Evolutionary conservation across 2,113 vertebrate genomes (phyloP), one percentile per base, ranked within the genome.

Genomic region (Nothoprocta perdicaria): DNA sequence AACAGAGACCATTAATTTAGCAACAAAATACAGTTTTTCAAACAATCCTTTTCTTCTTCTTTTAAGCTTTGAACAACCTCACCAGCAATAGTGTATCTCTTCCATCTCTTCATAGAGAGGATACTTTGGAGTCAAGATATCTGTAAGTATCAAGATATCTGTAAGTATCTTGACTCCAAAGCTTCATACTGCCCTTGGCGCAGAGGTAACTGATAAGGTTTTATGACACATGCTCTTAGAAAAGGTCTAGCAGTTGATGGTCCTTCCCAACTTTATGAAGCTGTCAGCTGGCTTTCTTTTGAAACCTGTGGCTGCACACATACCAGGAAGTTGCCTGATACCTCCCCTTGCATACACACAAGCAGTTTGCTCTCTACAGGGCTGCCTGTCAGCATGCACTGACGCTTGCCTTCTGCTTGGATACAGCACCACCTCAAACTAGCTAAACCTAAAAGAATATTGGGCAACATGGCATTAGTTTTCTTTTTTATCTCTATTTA

Each of bases 341-440:
- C 2, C 8, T 41, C 5, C 1, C 68, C 33, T 50, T n/a, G 8
- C 18, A 46, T 3, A 65, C 2, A n/a, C 6, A 55, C 0, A 1
- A 73, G 35, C 15, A 82, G 72, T 46, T 57, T 38, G 21, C 22
- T 22, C 21, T 48, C 48, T 23, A 16, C 15, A 45, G 45, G 15
- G 45, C 7, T 45, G 45, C 45, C 14, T 11, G 48, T 48, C 48
- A 48, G 48, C 48, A 48, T 22, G 3, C 15, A 43, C 15, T 55
- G 12, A 57, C 14, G 35, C 5, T 40, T 52, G 19, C n/a, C 35
- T 66, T 69, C 41, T 67, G 23, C 62, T 48, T 78, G 33, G 33
- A 26, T 19, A 38, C 5, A 24, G 31, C 38, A 84, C 2, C 11
- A 52, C 29, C 57, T 65, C 45, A 46, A 88, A 88, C 69, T 7